Evolutionary conservation across 2,888 invertebrate genomes (phyloP), one percentile per base, ranked within the genome.

Genomic region (Macrophya annulata): DNA sequence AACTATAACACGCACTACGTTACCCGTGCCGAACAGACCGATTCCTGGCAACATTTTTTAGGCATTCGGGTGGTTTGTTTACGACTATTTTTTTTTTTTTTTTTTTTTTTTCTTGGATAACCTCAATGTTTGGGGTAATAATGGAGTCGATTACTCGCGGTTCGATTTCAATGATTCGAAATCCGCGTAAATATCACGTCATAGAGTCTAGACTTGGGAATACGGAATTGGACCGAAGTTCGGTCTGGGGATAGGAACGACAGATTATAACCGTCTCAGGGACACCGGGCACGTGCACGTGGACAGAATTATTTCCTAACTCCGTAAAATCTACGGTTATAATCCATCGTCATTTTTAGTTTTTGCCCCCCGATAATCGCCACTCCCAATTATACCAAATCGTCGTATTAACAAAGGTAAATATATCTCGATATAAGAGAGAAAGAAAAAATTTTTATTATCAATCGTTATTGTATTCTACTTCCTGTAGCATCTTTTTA

Each of bases 11-110:
- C 96, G 96, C 4, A 98, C 97, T 76, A 97, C 96, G 88, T 96
- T 96, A 43, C 98, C 98, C 85, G 98, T 98, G 82, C 99, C 99
- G 94, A 99, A 99, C 84, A 99, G 97, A 88, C 98, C 99, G 88
- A 99, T 98, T 88, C 98, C 98, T 87, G 98, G 98, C 90, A 99
- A 94, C 98, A 98, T 98, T 93, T 93, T 88, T 62, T 1, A 43
- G 5, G 48, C 6, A 31, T 37, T 31, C 31, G n/a, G 15, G 37
- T 1, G 43, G 31, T 15, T 65, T 31, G 65, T 65, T 65, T 55
- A 51, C 51, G 17, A 51, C 1, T 59, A n/a, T n/a, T 21, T 21
- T 59, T 59, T n/a, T 4, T 59, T 59, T 21, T n/a, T n/a, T n/a
- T n/a, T n/a, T n/a, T n/a, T n/a, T n/a, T n/a, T 31, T 31, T 31